Evolutionary conservation across 2,888 invertebrate genomes (phyloP).

Genomic region (Exocentrus adspersus): DNA sequence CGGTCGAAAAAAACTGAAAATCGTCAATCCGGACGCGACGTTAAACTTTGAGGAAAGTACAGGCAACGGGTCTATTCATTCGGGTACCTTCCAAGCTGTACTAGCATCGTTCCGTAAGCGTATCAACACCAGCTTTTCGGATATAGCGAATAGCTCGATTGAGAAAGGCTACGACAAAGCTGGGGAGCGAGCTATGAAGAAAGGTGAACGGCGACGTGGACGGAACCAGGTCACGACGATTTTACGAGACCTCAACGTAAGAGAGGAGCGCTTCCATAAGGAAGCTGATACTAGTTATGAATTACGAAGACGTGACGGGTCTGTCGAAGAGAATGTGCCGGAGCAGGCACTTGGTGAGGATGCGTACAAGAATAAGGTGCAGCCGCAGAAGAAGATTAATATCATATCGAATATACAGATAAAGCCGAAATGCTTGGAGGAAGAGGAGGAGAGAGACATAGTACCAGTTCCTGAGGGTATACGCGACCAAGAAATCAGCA

Average conservation of each 20-base stretch:
- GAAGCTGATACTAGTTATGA: too few species aligned
- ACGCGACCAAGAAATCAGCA: too few species aligned
- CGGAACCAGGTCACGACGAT: too few species aligned
- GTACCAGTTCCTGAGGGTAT: too few species aligned
- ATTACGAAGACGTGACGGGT: too few species aligned
- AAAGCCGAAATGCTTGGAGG: slow-evolving; percentile 3
- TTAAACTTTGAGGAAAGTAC: not conserved
- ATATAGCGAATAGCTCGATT: not conserved
- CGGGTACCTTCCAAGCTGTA: slow-evolving; percentile 17
- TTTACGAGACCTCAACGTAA: too few species aligned
- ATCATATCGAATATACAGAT: slow-evolving; percentile 29
- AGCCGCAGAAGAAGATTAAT: slow-evolving; percentile 17
- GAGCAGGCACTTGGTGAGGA: too few species aligned
- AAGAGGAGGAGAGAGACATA: too few species aligned
- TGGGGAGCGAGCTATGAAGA: slow-evolving; percentile 3
- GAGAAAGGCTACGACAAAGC: not conserved
- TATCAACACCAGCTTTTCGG: slow-evolving; percentile 7
- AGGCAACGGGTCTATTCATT: not conserved
- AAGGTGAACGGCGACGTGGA: not conserved
- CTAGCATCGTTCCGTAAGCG: slow-evolving; percentile 23
- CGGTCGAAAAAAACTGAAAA: not conserved
- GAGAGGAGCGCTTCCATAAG: too few species aligned
- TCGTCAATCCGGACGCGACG: slow-evolving; percentile 9
- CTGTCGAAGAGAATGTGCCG: too few species aligned
- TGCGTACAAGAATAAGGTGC: too few species aligned